phyloP scores from a whole-genome alignment of 2,888 invertebrate genomes.

The Drymonia ruficornis region DNA sequence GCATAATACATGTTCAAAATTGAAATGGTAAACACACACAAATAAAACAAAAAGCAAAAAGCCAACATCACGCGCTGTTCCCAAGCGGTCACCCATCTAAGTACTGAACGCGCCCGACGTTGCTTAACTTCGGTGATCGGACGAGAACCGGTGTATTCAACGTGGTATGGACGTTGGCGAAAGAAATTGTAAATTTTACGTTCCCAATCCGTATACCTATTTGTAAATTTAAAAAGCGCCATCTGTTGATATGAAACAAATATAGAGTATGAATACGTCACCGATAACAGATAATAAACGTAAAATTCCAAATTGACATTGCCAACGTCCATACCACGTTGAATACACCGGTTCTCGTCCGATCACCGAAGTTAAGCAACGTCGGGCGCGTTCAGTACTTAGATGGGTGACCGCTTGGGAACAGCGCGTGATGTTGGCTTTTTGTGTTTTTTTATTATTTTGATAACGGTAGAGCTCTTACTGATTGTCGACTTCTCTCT shows the following conservation, averaged over 20 bases:
- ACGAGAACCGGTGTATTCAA: conserved; percentile 80
- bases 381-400: conserved; percentile 72
- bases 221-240: too few relatives aligned
- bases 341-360: conserved; percentile 62
- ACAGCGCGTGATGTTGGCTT: conserved; percentile 63
- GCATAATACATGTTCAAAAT: too few relatives aligned
- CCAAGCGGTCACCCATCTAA: conserved; percentile 81
- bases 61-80: conserved; percentile 73
- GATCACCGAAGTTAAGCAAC: conserved; percentile 51
- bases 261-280: too few relatives aligned
- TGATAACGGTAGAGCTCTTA: conserved; percentile 28
- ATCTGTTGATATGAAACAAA: too few relatives aligned
- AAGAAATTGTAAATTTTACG: too few relatives aligned
- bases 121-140: conserved; percentile 82
- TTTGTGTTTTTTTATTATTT: conserved; percentile 5
- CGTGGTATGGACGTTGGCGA: conserved; percentile 63
- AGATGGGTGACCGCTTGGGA: conserved; percentile 72
- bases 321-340: conserved; percentile 67
- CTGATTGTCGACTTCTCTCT: conserved; percentile 44
- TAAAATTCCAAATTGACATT: not conserved
- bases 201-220: too few relatives aligned
- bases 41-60: too few relatives aligned
- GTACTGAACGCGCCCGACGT: conserved; percentile 80
- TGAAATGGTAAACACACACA: too few relatives aligned
- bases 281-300: not conserved